A percentile compares a stretch with the other conserved stretches of the same genome.
These are phyloP conservation scores for Orgyia antiqua DNA, from an alignment of 2,888 invertebrate species.

Conservation along the genomic window DNA sequence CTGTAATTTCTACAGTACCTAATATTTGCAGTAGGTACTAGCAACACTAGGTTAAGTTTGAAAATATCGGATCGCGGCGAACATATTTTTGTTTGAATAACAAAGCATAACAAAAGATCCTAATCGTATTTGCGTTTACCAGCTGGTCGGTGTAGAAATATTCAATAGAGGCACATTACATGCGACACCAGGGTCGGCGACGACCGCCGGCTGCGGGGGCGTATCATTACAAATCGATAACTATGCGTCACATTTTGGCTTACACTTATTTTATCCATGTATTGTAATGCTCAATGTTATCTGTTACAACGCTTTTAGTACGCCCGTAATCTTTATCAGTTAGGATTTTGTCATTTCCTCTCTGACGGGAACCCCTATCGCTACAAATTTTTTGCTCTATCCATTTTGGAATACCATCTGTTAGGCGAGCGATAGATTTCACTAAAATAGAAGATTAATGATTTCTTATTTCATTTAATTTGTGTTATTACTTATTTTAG, in stretches of 20 bases:
- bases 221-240: constrained; percentile 72
- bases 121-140: constrained; percentile 23
- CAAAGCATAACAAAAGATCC: constrained; percentile 20
- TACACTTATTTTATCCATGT: constrained; percentile 46
- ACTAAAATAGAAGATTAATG: constrained; percentile 21
- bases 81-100: constrained; percentile 19
- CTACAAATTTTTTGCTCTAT: constrained; percentile 33
- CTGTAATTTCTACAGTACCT: no score
- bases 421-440: constrained; percentile 22
- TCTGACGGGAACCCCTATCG: constrained; percentile 38
- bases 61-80: no score
- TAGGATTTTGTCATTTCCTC: constrained; percentile 54
- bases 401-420: constrained; percentile 39
- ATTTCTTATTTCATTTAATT: no score
- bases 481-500: no score
- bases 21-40: no score
- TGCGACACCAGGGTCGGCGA: constrained; percentile 28
- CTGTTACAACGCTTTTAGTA: constrained; percentile 55
- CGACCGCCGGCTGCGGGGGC: constrained; percentile 39
- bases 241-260: constrained; percentile 59
- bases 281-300: constrained; percentile 50
- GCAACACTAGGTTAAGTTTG: no score
- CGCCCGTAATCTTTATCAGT: constrained; percentile 59
- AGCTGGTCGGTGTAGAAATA: constrained; percentile 12
- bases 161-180: constrained; percentile 26